Percentiles rank a stretch among this genome's conserved stretches.
Conservation (phyloP, 2,113 vertebrate genomes). For the Buteo buteo region DNA sequence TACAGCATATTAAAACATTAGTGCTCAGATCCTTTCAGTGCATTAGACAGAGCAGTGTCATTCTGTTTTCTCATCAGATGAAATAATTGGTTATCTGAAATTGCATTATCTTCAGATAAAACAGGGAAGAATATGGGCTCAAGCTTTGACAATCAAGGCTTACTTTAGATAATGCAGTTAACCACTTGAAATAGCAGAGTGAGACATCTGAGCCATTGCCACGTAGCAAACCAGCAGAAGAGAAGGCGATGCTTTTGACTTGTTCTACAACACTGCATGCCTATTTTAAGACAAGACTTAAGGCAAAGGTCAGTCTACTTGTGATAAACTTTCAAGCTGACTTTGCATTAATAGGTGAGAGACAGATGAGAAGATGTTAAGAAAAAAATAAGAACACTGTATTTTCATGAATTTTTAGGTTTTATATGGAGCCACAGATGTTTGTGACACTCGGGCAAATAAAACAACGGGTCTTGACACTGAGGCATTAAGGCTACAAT, state of each 20-base stretch:
- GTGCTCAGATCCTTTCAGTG: constrained; percentile 5
- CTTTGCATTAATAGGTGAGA: neutral
- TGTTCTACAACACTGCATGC: neutral
- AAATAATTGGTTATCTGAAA: constrained; percentile 51
- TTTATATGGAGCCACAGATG: neutral
- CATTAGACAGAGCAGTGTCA: neutral
- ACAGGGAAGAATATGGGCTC: constrained; percentile 3
- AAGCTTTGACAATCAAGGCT: constrained; percentile 37
- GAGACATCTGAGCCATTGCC: constrained; percentile 5
- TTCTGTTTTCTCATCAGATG: constrained; percentile 30
- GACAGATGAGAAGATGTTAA: neutral
- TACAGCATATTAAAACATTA: constrained; percentile 15
- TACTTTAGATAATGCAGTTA: constrained; percentile 53
- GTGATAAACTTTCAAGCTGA: neutral
- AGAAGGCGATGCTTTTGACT: neutral
- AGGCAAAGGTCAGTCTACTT: neutral
- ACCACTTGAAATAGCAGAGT: constrained; percentile 35
- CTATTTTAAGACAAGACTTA: neutral
- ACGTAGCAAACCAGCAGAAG: neutral
- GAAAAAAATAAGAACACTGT: neutral
- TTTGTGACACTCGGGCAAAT: neutral
- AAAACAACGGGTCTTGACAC: neutral
- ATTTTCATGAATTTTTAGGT: neutral
- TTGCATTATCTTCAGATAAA: constrained; percentile 43
- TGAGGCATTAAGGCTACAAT: neutral